These are phyloP conservation scores for Portevinia maculata DNA, from an alignment of 2,888 invertebrate species.

Conservation along the genomic window DNA sequence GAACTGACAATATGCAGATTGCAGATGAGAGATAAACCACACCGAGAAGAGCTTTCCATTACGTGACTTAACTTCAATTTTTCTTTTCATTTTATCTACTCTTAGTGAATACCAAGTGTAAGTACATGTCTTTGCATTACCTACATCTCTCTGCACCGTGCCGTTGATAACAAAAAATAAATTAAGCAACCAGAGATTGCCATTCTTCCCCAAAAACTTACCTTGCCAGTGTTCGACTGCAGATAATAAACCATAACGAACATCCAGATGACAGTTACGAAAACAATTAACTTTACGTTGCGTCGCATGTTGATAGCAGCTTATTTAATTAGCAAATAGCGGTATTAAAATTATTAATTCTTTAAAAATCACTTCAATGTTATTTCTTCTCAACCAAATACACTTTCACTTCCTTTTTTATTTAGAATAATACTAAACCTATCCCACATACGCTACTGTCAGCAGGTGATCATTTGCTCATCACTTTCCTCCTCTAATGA, in stretches of 20 bases:
- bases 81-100: background rate
- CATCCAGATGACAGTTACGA: constrained; percentile 82
- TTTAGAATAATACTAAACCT: background rate
- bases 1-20: too few species aligned
- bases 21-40: background rate
- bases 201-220: constrained; percentile 75
- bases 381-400: background rate
- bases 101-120: background rate
- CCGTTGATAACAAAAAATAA: too few species aligned
- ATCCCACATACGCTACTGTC: background rate
- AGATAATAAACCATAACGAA: constrained; percentile 82
- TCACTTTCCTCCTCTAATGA: constrained; percentile 24
- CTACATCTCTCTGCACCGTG: too few species aligned
- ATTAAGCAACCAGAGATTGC: background rate
- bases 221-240: constrained; percentile 82
- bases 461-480: constrained; percentile 6
- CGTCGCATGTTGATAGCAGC: constrained; percentile 79
- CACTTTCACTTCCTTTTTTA: constrained; percentile 5
- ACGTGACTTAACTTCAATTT: background rate
- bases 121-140: too few species aligned
- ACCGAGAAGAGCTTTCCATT: background rate
- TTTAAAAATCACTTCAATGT: constrained; percentile 10
- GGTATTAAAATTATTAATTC: too few species aligned
- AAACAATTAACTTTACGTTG: constrained; percentile 82
- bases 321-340: background rate